These are phyloP conservation scores for Crepidodera aurea DNA, from an alignment of 2,888 invertebrate genomes.

Conservation along the genomic window DNA sequence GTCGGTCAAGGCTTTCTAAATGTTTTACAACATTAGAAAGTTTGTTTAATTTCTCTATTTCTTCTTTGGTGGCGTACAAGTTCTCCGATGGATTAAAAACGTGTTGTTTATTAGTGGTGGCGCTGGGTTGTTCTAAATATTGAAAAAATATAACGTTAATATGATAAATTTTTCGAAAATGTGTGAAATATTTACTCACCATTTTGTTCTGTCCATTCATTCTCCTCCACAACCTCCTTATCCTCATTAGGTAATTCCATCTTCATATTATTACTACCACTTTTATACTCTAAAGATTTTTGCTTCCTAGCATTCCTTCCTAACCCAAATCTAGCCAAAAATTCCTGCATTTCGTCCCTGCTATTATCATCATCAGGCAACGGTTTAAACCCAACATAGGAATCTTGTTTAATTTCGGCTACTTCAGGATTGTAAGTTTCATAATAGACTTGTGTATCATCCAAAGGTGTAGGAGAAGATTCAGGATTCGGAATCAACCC, in stretches of 20 bases:
- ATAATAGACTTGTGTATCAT: conserved; percentile 10
- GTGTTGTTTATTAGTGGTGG: conserved; percentile 38
- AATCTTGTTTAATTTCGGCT: conserved; percentile 54
- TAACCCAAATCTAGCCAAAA: conserved; percentile 55
- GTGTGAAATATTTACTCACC: no score
- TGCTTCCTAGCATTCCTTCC: conserved; percentile 48
- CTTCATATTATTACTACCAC: conserved; percentile 49
- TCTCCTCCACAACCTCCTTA: conserved; percentile 54
- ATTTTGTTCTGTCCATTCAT: conserved; percentile 51
- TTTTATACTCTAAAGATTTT: conserved; percentile 40
- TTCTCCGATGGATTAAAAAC: conserved; percentile 55
- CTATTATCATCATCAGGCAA: conserved; percentile 55
- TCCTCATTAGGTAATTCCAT: conserved; percentile 55
- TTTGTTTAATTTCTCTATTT: conserved; percentile 63
- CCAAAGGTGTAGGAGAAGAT: conserved; percentile 4
- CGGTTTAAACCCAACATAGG: conserved; percentile 59
- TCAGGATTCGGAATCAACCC: conserved; percentile 59
- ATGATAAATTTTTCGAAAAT: no score
- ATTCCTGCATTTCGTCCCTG: conserved; percentile 56
- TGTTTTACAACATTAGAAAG: conserved; percentile 62
- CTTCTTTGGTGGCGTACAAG: conserved; percentile 61
- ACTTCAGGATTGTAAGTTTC: conserved; percentile 47
- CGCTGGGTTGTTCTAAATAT: no score
- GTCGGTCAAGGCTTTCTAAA: conserved; percentile 59
- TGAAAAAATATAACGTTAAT: no score